These are phyloP conservation scores for Diarsia brunnea DNA, from an alignment of 2,888 invertebrate genomes.

Conservation along the genomic window DNA sequence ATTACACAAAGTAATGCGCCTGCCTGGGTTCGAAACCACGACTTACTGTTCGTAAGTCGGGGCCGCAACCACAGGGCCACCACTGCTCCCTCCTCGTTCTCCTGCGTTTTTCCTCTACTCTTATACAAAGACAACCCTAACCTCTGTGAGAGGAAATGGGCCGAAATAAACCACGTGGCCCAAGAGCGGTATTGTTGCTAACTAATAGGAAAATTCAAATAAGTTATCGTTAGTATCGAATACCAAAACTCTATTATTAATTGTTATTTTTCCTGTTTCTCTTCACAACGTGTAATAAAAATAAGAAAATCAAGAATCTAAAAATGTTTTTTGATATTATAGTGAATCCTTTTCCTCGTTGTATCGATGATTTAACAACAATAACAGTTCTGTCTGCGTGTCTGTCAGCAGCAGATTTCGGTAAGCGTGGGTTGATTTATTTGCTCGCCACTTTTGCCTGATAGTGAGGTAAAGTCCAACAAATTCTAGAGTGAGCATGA, in stretches of 20 bases:
- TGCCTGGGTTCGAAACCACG: too few relatives aligned
- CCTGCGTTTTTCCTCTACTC: too few relatives aligned
- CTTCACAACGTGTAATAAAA: conserved; percentile 21
- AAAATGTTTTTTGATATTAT: not conserved
- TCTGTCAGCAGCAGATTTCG: conserved; percentile 7
- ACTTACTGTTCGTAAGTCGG: too few relatives aligned
- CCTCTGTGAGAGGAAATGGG: not conserved
- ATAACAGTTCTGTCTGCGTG: not conserved
- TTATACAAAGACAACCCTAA: too few relatives aligned
- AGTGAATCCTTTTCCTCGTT: conserved; percentile 31
- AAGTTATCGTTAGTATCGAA: not conserved
- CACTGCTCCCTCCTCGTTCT: too few relatives aligned
- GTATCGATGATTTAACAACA: not conserved
- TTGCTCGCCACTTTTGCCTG: not conserved
- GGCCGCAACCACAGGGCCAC: too few relatives aligned
- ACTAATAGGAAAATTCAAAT: too few relatives aligned
- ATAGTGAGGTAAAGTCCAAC: not conserved
- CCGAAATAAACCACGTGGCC: not conserved
- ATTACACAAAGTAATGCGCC: too few relatives aligned
- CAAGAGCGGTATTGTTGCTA: not conserved
- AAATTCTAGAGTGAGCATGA: not conserved
- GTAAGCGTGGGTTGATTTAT: conserved; percentile 11
- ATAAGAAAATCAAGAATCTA: conserved; percentile 28
- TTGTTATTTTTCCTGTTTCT: conserved; percentile 35
- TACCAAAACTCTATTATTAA: not conserved